Evolutionary conservation across 1,140 invertebrate genomes (phyloP).

Genomic region (Metopolophium dirhodum): DNA sequence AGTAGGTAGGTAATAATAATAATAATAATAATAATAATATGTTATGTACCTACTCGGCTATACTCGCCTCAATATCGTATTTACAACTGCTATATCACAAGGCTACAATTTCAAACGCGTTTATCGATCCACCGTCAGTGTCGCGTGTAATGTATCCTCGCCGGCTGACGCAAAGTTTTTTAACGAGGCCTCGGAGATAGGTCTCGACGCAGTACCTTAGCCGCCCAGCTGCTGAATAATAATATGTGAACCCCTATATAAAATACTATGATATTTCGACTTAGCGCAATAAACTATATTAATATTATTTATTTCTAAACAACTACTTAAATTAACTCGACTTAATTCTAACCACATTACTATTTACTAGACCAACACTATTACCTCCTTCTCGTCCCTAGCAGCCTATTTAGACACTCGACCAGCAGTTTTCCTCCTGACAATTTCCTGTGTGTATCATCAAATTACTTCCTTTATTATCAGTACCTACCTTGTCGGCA

Average conservation of each 20-base stretch:
- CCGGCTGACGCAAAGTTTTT: neutral
- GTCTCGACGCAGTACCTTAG: too few relatives aligned
- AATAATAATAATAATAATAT: neutral
- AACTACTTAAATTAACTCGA: too few relatives aligned
- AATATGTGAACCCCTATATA: too few relatives aligned
- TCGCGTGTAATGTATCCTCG: neutral
- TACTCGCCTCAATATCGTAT: neutral
- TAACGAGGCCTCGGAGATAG: neutral
- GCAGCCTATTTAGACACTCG: neutral
- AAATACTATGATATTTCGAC: too few relatives aligned
- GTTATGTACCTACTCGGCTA: neutral
- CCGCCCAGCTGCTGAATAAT: too few relatives aligned
- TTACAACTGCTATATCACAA: too few relatives aligned
- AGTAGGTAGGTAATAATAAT: neutral
- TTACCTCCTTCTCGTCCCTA: too few relatives aligned
- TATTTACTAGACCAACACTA: too few relatives aligned
- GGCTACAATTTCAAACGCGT: neutral
- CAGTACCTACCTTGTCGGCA: neutral
- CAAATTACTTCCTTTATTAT: neutral
- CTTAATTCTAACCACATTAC: too few relatives aligned
- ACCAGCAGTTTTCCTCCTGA: neutral
- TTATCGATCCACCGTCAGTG: neutral
- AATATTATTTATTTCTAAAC: too few relatives aligned
- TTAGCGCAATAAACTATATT: too few relatives aligned
- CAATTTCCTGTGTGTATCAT: neutral